Percentiles rank a stretch among this genome's conserved stretches.
Conservation (phyloP, 2,113 vertebrate species). For the Semnornis frantzii region DNA sequence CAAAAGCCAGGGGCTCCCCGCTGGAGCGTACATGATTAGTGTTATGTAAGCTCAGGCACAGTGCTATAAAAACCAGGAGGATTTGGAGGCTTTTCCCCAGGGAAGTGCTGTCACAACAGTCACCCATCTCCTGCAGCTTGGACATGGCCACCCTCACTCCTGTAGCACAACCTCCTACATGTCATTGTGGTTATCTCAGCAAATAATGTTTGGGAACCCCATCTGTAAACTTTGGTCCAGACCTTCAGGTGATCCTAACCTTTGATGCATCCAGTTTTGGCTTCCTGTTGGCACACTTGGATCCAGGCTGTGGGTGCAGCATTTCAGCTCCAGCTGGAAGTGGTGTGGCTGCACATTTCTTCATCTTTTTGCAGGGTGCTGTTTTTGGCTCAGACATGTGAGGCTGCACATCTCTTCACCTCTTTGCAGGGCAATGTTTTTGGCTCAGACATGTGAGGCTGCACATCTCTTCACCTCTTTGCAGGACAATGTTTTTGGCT, state of each 20-base stretch:
- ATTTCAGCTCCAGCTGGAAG: background rate
- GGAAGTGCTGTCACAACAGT: background rate
- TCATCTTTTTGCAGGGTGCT: background rate
- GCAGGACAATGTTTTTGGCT: too few species aligned
- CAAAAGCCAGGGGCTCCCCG: conserved; percentile 4
- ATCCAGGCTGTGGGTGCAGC: background rate
- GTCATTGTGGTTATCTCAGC: background rate
- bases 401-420: rapidly evolving
- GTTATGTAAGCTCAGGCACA: conserved; percentile 24
- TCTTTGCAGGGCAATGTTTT: background rate
- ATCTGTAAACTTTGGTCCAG: background rate
- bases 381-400: background rate
- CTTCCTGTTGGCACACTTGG: background rate
- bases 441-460: too few species aligned
- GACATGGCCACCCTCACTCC: background rate
- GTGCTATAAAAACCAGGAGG: background rate
- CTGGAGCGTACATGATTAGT: background rate
- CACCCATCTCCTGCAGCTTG: background rate
- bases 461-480: too few species aligned
- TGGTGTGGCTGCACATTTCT: background rate
- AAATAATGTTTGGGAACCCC: background rate
- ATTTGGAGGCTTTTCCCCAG: background rate
- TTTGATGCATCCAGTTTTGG: background rate
- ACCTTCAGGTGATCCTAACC: background rate
- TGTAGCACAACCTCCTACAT: background rate